Conservation (phyloP, 2,888 invertebrate species). For the Dorcus hopei region DNA sequence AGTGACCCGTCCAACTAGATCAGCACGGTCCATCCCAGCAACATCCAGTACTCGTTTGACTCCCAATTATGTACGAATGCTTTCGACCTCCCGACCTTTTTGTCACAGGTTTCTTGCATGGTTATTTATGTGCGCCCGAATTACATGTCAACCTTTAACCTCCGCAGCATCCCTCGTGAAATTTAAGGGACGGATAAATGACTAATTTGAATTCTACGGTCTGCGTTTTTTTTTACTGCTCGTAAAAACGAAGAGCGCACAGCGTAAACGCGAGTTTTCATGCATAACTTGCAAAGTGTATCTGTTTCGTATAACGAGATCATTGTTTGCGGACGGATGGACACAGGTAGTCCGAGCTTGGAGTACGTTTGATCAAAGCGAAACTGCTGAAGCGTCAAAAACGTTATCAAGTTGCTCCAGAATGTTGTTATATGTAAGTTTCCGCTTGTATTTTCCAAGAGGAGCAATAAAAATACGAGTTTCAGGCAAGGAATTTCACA, state of each 20-base stretch:
- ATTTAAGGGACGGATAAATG: neutral
- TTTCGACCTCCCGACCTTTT: neutral
- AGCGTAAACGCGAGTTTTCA: no score
- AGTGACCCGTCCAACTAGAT: conserved; percentile 6
- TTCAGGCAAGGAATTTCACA: no score
- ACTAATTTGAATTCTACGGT: no score
- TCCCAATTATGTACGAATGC: conserved; percentile 2
- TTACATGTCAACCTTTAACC: conserved; percentile 14
- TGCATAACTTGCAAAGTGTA: neutral
- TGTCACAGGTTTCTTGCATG: conserved; percentile 2
- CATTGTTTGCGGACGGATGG: conserved; percentile 32
- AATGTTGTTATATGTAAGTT: conserved; percentile 1
- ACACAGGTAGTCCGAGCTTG: conserved; percentile 25
- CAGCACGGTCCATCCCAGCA: conserved; percentile 12
- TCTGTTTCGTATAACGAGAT: conserved; percentile 19
- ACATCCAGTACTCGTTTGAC: conserved; percentile 8
- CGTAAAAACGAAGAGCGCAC: neutral
- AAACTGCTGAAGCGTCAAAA: conserved; percentile 23
- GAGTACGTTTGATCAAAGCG: conserved; percentile 31
- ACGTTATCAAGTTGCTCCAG: conserved; percentile 13
- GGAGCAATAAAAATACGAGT: no score
- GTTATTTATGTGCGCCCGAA: neutral
- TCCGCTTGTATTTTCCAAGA: neutral
- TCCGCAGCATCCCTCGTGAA: conserved; percentile 15
- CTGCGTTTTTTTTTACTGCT: no score